phyloP scores from a whole-genome alignment of 1,140 invertebrate genomes.

The Monochamus saltuarius region DNA sequence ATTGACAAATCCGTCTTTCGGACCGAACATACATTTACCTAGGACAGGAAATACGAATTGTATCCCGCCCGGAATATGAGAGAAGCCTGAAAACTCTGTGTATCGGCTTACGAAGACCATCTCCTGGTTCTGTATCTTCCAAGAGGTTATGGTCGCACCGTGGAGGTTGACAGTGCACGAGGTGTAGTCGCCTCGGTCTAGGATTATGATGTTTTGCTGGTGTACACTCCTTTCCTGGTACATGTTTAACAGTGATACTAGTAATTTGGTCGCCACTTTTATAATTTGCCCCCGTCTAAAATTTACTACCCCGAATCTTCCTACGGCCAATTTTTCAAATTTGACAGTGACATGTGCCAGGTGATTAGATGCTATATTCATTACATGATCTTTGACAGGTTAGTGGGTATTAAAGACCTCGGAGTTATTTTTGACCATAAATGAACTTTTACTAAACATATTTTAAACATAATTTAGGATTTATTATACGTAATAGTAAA shows the following conservation, averaged over 20 bases:
- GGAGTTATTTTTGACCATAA: no score
- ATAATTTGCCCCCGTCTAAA: no score
- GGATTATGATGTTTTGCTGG: conserved; percentile 4
- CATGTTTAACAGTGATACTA: background rate
- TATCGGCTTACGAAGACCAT: conserved; percentile 23
- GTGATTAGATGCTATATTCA: no score
- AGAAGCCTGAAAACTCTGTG: background rate
- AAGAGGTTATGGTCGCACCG: conserved; percentile 25
- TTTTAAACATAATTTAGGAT: no score
- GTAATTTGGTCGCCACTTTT: no score
- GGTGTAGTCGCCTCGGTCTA: conserved; percentile 19
- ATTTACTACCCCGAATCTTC: no score
- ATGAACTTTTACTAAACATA: no score
- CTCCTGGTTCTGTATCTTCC: conserved; percentile 21
- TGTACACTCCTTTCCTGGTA: background rate
- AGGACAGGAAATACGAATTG: conserved; percentile 16
- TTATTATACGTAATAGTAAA: no score
- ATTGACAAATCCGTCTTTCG: conserved; percentile 19
- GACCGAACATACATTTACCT: conserved; percentile 24
- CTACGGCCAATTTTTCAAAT: no score
- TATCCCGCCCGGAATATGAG: conserved; percentile 19
- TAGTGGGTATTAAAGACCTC: no score
- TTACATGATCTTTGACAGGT: no score
- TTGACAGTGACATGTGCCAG: no score
- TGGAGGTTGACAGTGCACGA: conserved; percentile 23